Conservation (phyloP, 2,888 invertebrate genomes). For the Matsumyia berberina region DNA sequence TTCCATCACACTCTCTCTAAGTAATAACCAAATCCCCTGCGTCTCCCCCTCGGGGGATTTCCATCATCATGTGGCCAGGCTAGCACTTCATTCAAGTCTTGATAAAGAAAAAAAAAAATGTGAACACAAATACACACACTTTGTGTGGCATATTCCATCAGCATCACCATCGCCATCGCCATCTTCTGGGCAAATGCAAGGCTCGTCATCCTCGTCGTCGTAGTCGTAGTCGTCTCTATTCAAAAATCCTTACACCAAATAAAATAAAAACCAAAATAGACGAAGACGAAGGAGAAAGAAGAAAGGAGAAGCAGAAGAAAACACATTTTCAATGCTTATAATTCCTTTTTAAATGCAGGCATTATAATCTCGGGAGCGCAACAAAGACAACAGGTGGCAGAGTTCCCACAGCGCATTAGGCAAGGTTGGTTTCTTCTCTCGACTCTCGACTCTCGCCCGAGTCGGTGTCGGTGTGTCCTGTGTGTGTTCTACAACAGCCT, state of each 20-base stretch:
- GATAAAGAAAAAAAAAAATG: slow-evolving; percentile 26
- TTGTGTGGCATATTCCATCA: slow-evolving; percentile 18
- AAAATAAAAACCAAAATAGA: slow-evolving; percentile 11
- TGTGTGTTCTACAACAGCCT: slow-evolving; percentile 28
- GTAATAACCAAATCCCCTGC: slow-evolving; percentile 2
- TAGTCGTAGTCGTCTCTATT: slow-evolving; percentile 5
- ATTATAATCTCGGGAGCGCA: slow-evolving; percentile 75
- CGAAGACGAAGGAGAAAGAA: not conserved
- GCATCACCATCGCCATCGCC: slow-evolving; percentile 8
- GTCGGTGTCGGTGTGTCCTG: not conserved
- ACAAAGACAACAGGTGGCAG: slow-evolving; percentile 75
- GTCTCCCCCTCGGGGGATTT: not conserved
- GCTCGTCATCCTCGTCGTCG: slow-evolving; percentile 5
- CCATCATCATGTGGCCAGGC: slow-evolving; percentile 12
- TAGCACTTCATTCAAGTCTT: slow-evolving; percentile 28
- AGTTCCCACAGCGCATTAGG: slow-evolving; percentile 73
- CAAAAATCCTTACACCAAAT: slow-evolving; percentile 55
- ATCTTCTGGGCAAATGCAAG: slow-evolving; percentile 3
- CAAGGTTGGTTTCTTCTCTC: slow-evolving; percentile 61
- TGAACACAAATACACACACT: slow-evolving; percentile 1
- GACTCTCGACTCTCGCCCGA: not conserved
- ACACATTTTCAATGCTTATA: slow-evolving; percentile 75
- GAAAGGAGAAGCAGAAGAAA: slow-evolving; percentile 1
- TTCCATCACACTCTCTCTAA: not conserved
- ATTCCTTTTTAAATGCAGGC: slow-evolving; percentile 76